Percentiles rank a stretch among this genome's conserved stretches.
These are phyloP conservation scores for Xiphophorus couchianus DNA, from an alignment of 2,113 vertebrate genomes.

Conservation along the genomic window DNA sequence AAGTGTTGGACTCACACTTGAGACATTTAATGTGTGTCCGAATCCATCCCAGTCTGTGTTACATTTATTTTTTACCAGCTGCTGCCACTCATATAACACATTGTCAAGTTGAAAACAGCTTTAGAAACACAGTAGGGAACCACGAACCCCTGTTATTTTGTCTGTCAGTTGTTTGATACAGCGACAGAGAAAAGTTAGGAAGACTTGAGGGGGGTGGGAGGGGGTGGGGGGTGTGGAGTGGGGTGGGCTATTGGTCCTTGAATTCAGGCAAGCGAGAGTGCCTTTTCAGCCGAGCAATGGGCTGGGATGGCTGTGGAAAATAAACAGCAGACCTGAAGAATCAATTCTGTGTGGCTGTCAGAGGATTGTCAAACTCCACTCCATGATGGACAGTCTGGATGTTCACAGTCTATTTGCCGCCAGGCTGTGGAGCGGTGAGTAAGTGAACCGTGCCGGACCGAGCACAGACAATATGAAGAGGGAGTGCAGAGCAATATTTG, in stretches of 20 bases:
- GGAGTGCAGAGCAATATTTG: conserved; percentile 69
- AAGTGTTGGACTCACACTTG: neutral
- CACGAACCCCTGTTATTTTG: conserved; percentile 50
- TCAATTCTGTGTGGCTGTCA: conserved; percentile 75
- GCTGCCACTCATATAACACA: conserved; percentile 40
- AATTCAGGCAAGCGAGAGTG: conserved; percentile 44
- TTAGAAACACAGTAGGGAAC: conserved; percentile 40
- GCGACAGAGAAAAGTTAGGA: conserved; percentile 45
- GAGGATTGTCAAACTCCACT: conserved; percentile 70
- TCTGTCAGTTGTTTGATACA: conserved; percentile 36
- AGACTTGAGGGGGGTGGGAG: neutral
- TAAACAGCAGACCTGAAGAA: conserved; percentile 74
- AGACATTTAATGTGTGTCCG: conserved; percentile 7
- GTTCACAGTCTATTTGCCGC: conserved; percentile 76
- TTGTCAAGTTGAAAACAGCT: conserved; percentile 46
- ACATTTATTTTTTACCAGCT: conserved; percentile 28
- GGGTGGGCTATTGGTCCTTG: conserved; percentile 37
- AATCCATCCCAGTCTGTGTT: conserved; percentile 13
- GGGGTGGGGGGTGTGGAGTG: too few relatives aligned
- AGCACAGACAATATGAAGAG: conserved; percentile 73
- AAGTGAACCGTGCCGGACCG: conserved; percentile 70
- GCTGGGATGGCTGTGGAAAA: conserved; percentile 60
- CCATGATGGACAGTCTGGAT: conserved; percentile 74
- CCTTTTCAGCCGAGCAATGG: conserved; percentile 31
- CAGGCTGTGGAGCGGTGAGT: conserved; percentile 60